Conservation (phyloP, 2,113 vertebrate species). For the Rhizomys pruinosus region DNA sequence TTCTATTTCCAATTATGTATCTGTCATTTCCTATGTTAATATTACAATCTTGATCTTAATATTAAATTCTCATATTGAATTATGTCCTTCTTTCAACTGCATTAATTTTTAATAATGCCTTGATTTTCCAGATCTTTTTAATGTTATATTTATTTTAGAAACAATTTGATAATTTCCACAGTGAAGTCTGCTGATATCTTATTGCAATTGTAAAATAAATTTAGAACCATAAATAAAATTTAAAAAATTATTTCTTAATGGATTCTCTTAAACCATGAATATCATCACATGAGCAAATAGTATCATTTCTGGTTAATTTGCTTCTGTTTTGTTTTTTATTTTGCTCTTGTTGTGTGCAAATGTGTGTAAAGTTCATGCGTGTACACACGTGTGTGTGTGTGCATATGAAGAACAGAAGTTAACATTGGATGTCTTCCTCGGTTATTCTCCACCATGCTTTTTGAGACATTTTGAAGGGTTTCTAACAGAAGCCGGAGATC, state of each 20-base stretch:
- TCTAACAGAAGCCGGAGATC: background rate
- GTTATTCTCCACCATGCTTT: background rate
- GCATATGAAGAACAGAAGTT: background rate
- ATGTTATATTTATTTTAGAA: background rate
- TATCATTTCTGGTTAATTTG: no score
- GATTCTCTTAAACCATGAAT: background rate
- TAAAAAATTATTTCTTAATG: background rate
- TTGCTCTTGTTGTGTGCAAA: background rate
- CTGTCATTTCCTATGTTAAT: background rate
- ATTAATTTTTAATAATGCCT: background rate
- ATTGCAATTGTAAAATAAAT: background rate
- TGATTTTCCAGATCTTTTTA: background rate
- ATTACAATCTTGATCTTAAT: conserved; percentile 17
- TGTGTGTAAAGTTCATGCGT: no score
- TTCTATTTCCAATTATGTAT: background rate
- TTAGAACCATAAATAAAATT: background rate
- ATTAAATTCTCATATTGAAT: conserved; percentile 15
- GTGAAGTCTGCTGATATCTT: background rate
- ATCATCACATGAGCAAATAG: no score
- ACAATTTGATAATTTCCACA: background rate
- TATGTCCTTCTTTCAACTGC: background rate
- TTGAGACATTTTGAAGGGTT: no score
- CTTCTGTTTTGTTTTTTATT: background rate
- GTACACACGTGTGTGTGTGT: background rate
- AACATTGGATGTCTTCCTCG: background rate